Base-by-base conservation (phyloP, 2,888 invertebrate genomes). In the Lasioglossum calceatum region DNA sequence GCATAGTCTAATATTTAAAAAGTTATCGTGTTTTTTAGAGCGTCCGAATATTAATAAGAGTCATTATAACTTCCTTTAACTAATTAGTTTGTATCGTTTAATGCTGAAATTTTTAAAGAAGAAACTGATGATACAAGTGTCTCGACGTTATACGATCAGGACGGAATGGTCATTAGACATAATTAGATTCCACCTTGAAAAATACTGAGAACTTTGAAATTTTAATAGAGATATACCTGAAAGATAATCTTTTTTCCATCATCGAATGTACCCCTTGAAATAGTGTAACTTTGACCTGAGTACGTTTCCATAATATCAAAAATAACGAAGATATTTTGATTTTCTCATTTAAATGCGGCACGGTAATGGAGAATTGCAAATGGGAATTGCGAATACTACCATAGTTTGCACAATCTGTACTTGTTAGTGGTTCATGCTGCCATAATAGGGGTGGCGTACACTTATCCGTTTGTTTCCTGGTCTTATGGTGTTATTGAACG, bases 401-500 rank as follows among this genome's bases (percentile, higher is more conserved):
- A 50, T 71, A 85, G 72, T 81, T 85, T 79, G 71, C 73, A 86
- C 82, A 80, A 84, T 87, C 74, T 86, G 86, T 88, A 90, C 77
- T 79, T 87, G 88, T 92, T 91, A 93, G 85, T 92, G 80, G 91
- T 93, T 94, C 95, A 95, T 95, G 95, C 95, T 95, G 86, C 95
- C 95, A 86, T 95, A 95, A 93, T 94, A 92, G 81, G 93, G 90
- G 82, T 89, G 84, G 87, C 90, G 92, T 92, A 93, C 89, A 90
- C 84, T 91, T 92, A 93, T 92, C 92, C 92, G 92, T 91, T 93
- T 90, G 85, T 83, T 88, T 88, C 92, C 93, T 71, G 92, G 91
- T 87, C 94, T 94, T 89, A 97, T 96, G 44, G 97, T 96, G 92
- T 97, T 96, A 85, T 96, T 95, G 93, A 98, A 96, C 71, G 98